Base-by-base conservation (phyloP, 2,113 vertebrate species). In the Chitala chitala region DNA sequence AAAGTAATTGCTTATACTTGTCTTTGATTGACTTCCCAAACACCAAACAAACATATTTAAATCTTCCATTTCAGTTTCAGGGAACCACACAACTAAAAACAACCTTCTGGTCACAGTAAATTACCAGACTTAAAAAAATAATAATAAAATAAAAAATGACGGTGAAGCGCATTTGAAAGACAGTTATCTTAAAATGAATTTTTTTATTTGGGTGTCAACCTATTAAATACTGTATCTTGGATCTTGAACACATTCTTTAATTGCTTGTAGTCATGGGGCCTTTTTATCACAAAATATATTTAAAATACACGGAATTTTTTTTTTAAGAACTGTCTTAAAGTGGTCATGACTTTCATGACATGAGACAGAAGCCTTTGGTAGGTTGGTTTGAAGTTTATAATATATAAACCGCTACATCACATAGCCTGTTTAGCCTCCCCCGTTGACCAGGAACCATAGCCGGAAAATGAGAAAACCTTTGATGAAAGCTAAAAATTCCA, bases 301-400 rank as follows among this genome's bases (percentile, higher is more conserved):
- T 51, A n/a, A n/a, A 31, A 59, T 17, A 59, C 9, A 63, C n/a
- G n/a, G n/a, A 63, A 20, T 38, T 36, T 38, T 26, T 68, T 15
- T 61, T 68, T 22, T 6, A 44, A 68, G 42, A 68, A 68, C 42
- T 46, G 9, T 8, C 64, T 68, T 68, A 68, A 46, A 68, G 12
- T 46, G 42, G 64, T 42, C 64, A 13, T 12, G 64, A 24, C 42
- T 46, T 12, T 22, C 24, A 46, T 4, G 42, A 48, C 42, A n/a
- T 48, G 46, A 26, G 42, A 38, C 69, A 55, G 69, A 54, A 13
- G 24, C 26, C 44, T 55, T 54, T 38, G 31, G 51, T 63, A n/a
- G 71, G 8, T 38, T 24, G 68, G 12, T 31, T 3, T 55, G 29
- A 44, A 64, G 48, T 26, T 56, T 71, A 36, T 15, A 33, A 56